Base-by-base conservation (phyloP, 1,140 invertebrate genomes). In the Drosophila nebulosa region DNA sequence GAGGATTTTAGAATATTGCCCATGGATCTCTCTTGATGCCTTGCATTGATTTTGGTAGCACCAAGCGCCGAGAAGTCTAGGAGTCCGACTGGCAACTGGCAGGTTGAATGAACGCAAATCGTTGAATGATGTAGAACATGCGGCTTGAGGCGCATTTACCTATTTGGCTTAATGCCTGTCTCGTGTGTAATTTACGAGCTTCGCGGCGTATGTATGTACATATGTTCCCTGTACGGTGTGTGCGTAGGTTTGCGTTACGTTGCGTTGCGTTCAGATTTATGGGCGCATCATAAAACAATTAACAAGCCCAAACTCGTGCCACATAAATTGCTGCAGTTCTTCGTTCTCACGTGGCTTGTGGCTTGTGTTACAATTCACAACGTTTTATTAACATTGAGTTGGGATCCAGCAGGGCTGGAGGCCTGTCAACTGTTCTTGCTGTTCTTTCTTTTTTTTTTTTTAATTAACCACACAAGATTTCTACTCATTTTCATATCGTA, bases 401-500 rank as follows among this genome's bases (percentile, higher is more conserved):
- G 26, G 26, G 73, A 58, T 52, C 27, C 3, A 32, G 58, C 27
- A 30, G 57, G 53, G 53, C 21, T 32, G 52, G 32, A 6, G 39
- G 12, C 30, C n/a, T 61, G 36, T 52, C 73, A 75, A 71, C 53
- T 66, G 39, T 52, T 67, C 55, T 35, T 64, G 21, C 35, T 30
- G 53, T 56, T 55, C 9, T 63, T 65, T 70, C 64, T 21, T 42
- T 2, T 70, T 66, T 68, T 68, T 65, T 83, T 88, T 86, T 89
- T 90, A 90, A 90, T 90, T 90, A 90, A 90, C 76, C 88, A 72
- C 78, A 79, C 69, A 84, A 83, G 83, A 88, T 88, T 88, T 88
- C 83, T 86, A 88, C 83, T 89, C 84, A 83, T 88, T 77, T 78
- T 86, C 78, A 78, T 79, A 90, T 84, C 88, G 76, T 88, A 88